phyloP scores from a whole-genome alignment of 2,113 vertebrate species.

The Coturnix japonica region DNA sequence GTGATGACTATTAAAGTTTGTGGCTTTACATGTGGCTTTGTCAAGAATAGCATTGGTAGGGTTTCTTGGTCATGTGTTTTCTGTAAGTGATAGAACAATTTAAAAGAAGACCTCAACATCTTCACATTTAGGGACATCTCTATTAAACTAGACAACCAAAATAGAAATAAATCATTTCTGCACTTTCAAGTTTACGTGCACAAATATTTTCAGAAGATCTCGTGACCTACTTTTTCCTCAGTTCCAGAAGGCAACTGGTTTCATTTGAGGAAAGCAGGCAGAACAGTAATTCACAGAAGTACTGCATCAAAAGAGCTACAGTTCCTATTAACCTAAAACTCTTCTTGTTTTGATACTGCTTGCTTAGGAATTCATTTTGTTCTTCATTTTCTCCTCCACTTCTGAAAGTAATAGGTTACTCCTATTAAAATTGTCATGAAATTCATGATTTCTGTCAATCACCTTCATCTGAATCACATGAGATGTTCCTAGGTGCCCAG shows the following conservation, averaged over 20 bases:
- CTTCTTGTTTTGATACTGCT: neutral
- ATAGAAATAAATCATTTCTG: neutral
- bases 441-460: neutral
- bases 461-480: neutral
- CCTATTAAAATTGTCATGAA: neutral
- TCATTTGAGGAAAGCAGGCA: neutral
- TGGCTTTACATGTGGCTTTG: constrained; percentile 13
- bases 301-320: neutral
- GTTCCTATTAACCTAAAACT: neutral
- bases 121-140: neutral
- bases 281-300: neutral
- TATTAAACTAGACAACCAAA: neutral
- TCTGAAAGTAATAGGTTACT: neutral
- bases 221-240: neutral
- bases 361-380: neutral
- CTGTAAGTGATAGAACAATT: neutral
- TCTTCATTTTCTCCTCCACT: neutral
- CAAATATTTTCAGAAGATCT: neutral
- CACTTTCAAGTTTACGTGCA: neutral
- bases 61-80: neutral
- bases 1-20: neutral
- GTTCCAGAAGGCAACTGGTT: neutral
- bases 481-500: neutral
- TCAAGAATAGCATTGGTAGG: neutral
- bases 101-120: neutral